Percentiles rank a stretch among this genome's conserved stretches.
These are phyloP conservation scores for Helarctos malayanus DNA, from an alignment of 2,797 vertebrate genomes.

Conservation along the genomic window DNA sequence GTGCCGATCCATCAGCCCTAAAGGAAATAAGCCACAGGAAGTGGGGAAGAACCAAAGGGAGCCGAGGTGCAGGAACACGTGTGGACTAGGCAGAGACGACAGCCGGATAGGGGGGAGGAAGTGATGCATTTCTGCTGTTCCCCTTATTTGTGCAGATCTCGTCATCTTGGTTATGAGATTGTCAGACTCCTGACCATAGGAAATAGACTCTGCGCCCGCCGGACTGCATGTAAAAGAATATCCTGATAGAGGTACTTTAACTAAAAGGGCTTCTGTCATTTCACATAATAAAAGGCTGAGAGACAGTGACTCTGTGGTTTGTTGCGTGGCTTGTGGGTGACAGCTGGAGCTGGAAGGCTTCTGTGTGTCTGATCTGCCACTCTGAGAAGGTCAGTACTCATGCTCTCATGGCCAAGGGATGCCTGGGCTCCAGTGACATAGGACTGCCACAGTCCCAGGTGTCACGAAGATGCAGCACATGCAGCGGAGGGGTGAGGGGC, in stretches of 20 bases:
- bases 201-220: background rate
- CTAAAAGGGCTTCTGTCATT: background rate
- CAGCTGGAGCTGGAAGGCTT: accelerated
- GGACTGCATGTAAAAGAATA: background rate
- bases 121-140: background rate
- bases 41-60: background rate
- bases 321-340: background rate
- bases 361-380: accelerated
- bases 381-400: accelerated
- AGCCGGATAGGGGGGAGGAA: accelerated
- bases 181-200: background rate
- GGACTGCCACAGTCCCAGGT: accelerated
- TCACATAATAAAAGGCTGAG: background rate
- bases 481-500: too few relatives aligned
- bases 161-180: background rate
- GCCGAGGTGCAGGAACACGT: accelerated
- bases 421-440: background rate
- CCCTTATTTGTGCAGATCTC: background rate
- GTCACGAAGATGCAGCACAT: accelerated
- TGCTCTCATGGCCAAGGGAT: accelerated
- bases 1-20: accelerated
- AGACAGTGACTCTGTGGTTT: background rate
- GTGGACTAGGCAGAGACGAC: too few relatives aligned
- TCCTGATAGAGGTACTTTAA: background rate
- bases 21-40: background rate